phyloP scores from a whole-genome alignment of 2,113 vertebrate genomes.

The Ellobius talpinus region DNA sequence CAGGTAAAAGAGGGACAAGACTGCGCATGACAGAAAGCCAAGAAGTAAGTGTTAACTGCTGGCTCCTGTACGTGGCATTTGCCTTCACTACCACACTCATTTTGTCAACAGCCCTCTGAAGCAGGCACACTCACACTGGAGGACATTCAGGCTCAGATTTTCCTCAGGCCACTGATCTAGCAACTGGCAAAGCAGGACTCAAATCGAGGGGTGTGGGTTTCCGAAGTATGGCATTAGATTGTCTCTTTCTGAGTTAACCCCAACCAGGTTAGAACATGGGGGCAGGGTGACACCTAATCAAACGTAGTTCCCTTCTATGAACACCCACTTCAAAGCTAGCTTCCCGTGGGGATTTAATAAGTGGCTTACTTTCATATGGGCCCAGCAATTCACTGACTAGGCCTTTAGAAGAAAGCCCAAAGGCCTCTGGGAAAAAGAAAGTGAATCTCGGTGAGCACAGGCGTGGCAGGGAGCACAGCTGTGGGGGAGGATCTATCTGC shows the following conservation, averaged over 20 bases:
- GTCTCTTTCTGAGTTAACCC: not conserved
- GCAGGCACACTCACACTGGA: not conserved
- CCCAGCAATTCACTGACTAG: not conserved
- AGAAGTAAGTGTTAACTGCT: not conserved
- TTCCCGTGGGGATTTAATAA: not conserved
- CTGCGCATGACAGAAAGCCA: not conserved
- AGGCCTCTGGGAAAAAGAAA: not conserved
- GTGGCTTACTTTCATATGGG: not conserved
- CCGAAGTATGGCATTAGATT: not conserved
- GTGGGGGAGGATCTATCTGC: not conserved
- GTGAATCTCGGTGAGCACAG: not conserved
- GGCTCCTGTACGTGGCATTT: not conserved
- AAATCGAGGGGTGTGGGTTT: not conserved
- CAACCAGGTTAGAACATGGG: not conserved
- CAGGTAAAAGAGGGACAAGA: not conserved
- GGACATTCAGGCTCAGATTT: not conserved
- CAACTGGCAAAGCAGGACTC: not conserved
- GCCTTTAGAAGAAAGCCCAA: not conserved
- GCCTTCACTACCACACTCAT: not conserved
- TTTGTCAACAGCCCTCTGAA: not conserved
- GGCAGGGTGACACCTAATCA: not conserved
- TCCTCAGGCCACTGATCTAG: not conserved
- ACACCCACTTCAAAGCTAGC: slow-evolving; percentile 10
- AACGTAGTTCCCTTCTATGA: not conserved
- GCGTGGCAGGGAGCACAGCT: not conserved